Conservation (phyloP, 30 jellyfish, hydroid and myxozoan genomes). For the Aurelia sp. region DNA sequence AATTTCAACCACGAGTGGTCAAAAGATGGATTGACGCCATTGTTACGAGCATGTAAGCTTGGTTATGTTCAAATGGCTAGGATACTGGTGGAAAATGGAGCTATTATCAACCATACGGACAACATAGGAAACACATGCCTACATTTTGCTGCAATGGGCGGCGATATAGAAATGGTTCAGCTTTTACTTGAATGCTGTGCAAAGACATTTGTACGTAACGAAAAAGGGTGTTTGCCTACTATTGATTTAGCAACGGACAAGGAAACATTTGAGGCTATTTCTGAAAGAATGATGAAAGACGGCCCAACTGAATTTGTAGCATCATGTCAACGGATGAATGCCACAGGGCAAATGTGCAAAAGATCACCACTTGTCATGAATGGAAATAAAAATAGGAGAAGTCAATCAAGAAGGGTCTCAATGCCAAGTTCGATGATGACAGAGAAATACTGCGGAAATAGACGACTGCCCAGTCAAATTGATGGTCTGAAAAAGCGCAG, state of each 20-base stretch:
- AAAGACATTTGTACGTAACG: conserved; percentile 44
- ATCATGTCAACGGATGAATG: conserved; percentile 44
- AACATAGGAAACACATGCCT: conserved; percentile 48
- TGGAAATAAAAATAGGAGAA: neutral
- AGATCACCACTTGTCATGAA: neutral
- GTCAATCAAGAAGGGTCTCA: conserved; percentile 32
- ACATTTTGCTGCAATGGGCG: conserved; percentile 40
- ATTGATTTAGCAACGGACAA: conserved; percentile 26
- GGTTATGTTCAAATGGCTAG: conserved; percentile 39
- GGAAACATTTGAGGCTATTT: conserved; percentile 27
- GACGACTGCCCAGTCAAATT: neutral
- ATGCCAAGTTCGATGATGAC: conserved; percentile 3
- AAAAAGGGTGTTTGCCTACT: conserved; percentile 39
- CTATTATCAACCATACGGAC: conserved; percentile 30
- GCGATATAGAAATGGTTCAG: conserved; percentile 45
- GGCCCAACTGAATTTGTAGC: conserved; percentile 66
- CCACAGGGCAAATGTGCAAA: conserved; percentile 14
- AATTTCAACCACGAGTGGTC: conserved; percentile 10
- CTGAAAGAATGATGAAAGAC: conserved; percentile 57
- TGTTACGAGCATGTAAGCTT: conserved; percentile 34
- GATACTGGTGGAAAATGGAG: conserved; percentile 55
- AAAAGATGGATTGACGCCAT: conserved; percentile 25
- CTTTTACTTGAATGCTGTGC: conserved; percentile 52
- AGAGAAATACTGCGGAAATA: neutral
- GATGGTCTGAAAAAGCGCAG: conserved; percentile 1